Conservation (phyloP, 2,797 vertebrate genomes). For the Ptychadena robeensis region DNA sequence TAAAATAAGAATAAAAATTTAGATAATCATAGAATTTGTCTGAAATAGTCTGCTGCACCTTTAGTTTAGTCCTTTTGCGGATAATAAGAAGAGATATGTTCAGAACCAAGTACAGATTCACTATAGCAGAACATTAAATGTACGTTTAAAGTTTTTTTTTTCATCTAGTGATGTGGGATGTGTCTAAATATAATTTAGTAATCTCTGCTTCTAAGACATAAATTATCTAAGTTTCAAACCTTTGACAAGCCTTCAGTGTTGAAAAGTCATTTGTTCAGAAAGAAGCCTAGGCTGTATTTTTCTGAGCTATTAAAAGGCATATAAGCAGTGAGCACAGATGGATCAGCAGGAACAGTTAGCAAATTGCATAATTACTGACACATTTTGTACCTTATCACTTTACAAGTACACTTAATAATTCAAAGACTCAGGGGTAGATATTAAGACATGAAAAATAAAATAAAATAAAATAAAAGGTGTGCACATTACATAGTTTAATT, state of each 20-base stretch:
- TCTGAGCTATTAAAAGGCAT: slow-evolving; percentile 60
- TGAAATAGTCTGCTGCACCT: no score
- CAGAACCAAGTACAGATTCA: not conserved
- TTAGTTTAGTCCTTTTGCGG: no score
- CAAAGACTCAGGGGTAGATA: slow-evolving; percentile 22
- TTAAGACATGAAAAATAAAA: slow-evolving; percentile 14
- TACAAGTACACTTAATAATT: slow-evolving; percentile 53
- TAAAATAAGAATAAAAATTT: no score
- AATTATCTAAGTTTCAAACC: slow-evolving; percentile 54
- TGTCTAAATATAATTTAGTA: slow-evolving; percentile 55
- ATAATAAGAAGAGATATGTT: no score
- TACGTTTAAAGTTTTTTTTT: slow-evolving; percentile 29
- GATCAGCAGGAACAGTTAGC: slow-evolving; percentile 56
- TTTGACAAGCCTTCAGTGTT: slow-evolving; percentile 56
- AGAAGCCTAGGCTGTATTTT: slow-evolving; percentile 50
- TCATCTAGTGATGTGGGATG: not conserved
- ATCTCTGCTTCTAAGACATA: slow-evolving; percentile 12
- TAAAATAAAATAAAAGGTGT: not conserved
- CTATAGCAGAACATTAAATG: not conserved
- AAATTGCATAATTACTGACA: slow-evolving; percentile 61
- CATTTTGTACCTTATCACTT: slow-evolving; percentile 60
- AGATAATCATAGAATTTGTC: no score
- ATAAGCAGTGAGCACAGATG: slow-evolving; percentile 57
- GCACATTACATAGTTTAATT: not conserved
- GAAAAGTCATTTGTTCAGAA: slow-evolving; percentile 54